Base-by-base conservation (phyloP, 2,797 vertebrate genomes). In the Cynodonichthys magdalenae region DNA sequence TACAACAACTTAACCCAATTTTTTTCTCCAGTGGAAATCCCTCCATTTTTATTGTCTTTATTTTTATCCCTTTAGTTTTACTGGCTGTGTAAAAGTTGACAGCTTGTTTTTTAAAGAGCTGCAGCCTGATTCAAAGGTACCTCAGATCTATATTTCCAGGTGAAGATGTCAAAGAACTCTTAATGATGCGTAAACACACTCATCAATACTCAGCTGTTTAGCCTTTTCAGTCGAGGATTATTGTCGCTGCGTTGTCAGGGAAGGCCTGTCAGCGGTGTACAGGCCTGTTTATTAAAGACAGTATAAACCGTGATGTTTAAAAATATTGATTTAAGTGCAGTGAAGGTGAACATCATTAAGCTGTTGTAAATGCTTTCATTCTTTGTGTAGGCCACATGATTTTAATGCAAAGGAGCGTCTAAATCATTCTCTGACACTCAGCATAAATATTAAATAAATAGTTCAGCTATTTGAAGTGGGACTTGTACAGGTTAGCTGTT, bases 151-250 rank as follows among this genome's bases (percentile, higher is more conserved):
- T 77, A 75, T 60, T 78, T 74, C 66, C 51, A 67, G 71, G 54
- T 53, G 6, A 46, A 50, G 62, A 70, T 66, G 76, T 73, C 59
- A 67, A 50, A 55, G 15, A 46, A 36, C 0, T 1, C 45, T 55
- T 42, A 75, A 86, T 78, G 61, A 87, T 73, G 71, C 68, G 57
- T 55, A 5, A 39, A 17, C 59, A 80, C 56, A 11, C 31, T 18
- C 57, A 84, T 87, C 69, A 70, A 86, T 87, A 53, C 66, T 11
- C 53, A 24, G 17, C 69, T 59, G 44, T 66, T 80, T 74, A 75
- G 71, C 76, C 29, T 31, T 59, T 82, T 71, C 75, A 82, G 75
- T 81, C 56, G 80, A 63, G 45, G 53, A 66, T 70, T 60, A 63
- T 59, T 68, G 49, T 70, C 27, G 51, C 31, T 0, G 0, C 20